These are phyloP conservation scores for Phyllotis vaccarum DNA, from an alignment of 2,797 vertebrate genomes.

Conservation along the genomic window DNA sequence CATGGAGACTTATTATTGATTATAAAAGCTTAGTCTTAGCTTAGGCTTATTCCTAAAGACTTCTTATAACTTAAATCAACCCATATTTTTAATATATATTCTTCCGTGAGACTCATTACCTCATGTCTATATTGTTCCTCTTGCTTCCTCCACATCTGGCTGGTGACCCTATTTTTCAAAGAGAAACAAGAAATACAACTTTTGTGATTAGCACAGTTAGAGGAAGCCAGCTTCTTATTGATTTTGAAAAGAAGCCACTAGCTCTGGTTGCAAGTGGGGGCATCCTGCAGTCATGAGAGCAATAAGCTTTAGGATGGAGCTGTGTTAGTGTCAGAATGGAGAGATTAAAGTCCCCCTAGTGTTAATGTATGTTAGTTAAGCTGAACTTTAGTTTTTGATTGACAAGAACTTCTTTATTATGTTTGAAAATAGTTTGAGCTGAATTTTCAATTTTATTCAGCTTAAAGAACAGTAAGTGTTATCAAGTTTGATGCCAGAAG, in stretches of 20 bases:
- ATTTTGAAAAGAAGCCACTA: conserved; percentile 16
- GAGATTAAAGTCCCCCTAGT: background rate
- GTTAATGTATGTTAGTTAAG: background rate
- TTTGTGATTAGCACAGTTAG: background rate
- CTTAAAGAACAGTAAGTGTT: conserved; percentile 22
- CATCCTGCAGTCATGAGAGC: background rate
- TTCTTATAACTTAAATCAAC: background rate
- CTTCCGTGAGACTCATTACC: background rate
- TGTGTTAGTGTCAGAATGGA: conserved; percentile 47
- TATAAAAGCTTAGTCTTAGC: background rate
- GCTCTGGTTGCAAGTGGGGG: background rate
- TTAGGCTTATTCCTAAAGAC: background rate
- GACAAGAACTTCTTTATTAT: conserved; percentile 9
- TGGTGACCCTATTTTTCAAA: background rate
- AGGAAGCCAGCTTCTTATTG: background rate
- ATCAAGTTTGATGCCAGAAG: conserved; percentile 1
- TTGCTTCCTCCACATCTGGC: background rate
- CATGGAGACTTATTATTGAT: background rate
- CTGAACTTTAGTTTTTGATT: conserved; percentile 32
- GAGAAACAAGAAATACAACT: conserved; percentile 36
- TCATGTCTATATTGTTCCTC: background rate
- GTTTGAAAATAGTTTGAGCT: conserved; percentile 36
- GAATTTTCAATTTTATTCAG: conserved; percentile 39
- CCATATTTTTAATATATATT: background rate
- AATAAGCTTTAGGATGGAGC: background rate